Evolutionary conservation across 64 coral and sea anemone genomes (phyloP), one percentile per base, ranked within the genome.

Genomic region (Anthopleura sola): DNA sequence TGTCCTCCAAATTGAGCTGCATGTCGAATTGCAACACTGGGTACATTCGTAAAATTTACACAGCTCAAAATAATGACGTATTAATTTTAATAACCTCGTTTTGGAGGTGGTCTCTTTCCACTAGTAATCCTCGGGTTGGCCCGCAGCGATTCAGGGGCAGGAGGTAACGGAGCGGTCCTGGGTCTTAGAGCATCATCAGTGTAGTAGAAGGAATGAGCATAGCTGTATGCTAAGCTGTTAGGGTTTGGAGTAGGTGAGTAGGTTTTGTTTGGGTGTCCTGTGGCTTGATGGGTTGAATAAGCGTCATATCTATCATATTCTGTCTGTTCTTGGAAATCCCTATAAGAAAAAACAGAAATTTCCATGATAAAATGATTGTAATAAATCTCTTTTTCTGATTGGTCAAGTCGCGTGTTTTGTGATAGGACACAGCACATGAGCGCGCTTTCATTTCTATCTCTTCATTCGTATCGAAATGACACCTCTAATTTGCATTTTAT

Each of bases 61-160:
- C 4, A 44, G 40, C 40, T 44, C 4, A 44, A 44, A 6, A 8
- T 44, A 44, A 6, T 44, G 40, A 44, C 40, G 40, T 44, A 48
- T 48, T 48, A 53, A 53, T 53, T 53, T 71, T 68, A 24, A 81
- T 80, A 31, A 95, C 94, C 90, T 97, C 94, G 84, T 9, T 77
- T 68, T 29, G 86, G 75, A 8, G 94, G 90, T 36, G 87, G 78
- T 36, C 89, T 86, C 78, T 87, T 97, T 11, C 85, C 94, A 90
- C 90, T 97, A 62, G 94, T 97, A 50, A 97, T 97, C 40, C 94
- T 88, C 37, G 94, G 94, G 58, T 97, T 92, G 28, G 94, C 94
- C 36, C 90, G 77, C 33, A 90, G 94, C 62, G 94, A 90, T 83
- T 97, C 87, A 56, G 91, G 90, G 78, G 88, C 80, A 44, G 94